A percentile compares a stretch with the other conserved stretches of the same genome.
Conservation (phyloP, 23 tunicate genomes). For the Ciona savignyi region DNA sequence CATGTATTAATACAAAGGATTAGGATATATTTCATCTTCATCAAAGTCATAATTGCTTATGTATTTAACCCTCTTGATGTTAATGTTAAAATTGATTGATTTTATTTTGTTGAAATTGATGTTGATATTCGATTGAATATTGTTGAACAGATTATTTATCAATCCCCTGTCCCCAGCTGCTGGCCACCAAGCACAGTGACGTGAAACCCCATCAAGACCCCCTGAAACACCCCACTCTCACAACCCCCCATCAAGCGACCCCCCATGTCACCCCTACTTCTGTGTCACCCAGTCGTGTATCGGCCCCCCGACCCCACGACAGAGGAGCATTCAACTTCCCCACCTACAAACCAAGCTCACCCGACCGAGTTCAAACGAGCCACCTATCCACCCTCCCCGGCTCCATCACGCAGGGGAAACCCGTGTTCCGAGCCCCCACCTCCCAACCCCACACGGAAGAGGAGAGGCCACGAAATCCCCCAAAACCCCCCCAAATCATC, state of each 20-base stretch:
- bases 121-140: no score
- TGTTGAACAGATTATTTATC: no score
- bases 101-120: no score
- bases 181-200: slow-evolving; percentile 5
- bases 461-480: not conserved
- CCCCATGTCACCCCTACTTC: not conserved
- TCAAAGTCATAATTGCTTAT: no score
- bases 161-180: no score
- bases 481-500: not conserved
- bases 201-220: not conserved
- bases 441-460: not conserved
- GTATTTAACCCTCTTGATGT: no score
- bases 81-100: no score
- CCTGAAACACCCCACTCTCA: not conserved
- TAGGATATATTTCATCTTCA: no score
- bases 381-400: slow-evolving; percentile 3
- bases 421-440: not conserved
- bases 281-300: not conserved
- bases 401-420: not conserved
- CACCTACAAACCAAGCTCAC: slow-evolving; percentile 1
- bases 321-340: not conserved
- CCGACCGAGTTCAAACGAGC: slow-evolving; percentile 1
- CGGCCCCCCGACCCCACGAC: not conserved
- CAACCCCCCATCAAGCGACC: not conserved
- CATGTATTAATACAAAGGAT: no score